Evolutionary conservation across 2,888 invertebrate genomes (phyloP).

Genomic region (Plebejus anna): DNA sequence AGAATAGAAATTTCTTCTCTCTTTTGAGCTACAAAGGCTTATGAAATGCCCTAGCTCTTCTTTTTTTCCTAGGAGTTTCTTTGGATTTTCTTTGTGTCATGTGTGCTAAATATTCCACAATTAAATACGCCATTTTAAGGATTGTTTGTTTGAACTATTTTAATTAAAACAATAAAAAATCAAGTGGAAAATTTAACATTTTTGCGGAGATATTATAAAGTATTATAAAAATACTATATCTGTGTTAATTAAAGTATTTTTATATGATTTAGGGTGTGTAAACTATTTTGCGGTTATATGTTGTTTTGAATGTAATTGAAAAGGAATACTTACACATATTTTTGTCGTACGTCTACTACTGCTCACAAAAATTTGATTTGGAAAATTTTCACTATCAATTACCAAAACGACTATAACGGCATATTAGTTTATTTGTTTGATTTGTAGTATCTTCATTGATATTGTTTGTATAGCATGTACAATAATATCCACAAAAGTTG

Average conservation of each 20-base stretch:
- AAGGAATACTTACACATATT: no score
- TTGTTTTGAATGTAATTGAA: neutral
- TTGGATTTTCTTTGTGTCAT: slow-evolving; percentile 38
- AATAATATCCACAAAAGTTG: neutral
- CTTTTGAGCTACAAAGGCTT: slow-evolving; percentile 47
- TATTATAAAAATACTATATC: slow-evolving; percentile 67
- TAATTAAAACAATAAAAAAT: neutral
- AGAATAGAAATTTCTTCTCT: slow-evolving; percentile 28
- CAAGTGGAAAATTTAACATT: slow-evolving; percentile 47
- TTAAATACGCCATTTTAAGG: neutral
- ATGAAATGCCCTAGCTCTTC: slow-evolving; percentile 42
- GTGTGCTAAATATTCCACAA: slow-evolving; percentile 46
- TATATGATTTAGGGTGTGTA: slow-evolving; percentile 27
- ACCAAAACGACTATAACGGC: neutral
- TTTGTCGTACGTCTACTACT: no score
- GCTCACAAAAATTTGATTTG: neutral
- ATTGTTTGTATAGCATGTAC: no score
- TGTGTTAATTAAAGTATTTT: slow-evolving; percentile 46
- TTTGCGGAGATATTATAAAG: slow-evolving; percentile 54
- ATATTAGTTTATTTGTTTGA: neutral
- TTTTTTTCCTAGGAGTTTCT: slow-evolving; percentile 39
- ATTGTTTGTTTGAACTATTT: neutral
- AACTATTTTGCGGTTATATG: slow-evolving; percentile 29
- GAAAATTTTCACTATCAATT: neutral
- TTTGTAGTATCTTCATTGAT: neutral